Percentiles rank a stretch among this genome's conserved stretches.
Evolutionary conservation across 2,113 vertebrate species (phyloP).

Genomic region (Ovibos moschatus): DNA sequence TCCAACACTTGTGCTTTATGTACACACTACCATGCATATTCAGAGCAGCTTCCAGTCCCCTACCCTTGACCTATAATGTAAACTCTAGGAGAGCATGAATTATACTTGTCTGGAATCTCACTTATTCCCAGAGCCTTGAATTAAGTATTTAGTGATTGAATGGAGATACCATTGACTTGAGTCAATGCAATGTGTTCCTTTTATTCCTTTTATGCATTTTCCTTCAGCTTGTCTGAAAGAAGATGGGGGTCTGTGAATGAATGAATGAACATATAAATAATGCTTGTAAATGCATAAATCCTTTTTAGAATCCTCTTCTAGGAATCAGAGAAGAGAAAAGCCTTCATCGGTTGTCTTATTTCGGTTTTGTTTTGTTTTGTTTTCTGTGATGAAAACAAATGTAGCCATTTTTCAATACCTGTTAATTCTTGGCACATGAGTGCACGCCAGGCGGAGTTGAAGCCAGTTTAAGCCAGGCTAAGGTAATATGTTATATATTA

Average conservation of each 20-base stretch:
- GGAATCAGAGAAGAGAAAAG: background rate
- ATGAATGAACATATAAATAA: background rate
- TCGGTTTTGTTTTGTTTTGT: accelerated
- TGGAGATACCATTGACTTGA: background rate
- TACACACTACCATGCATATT: background rate
- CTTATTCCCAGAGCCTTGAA: background rate
- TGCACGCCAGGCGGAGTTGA: background rate
- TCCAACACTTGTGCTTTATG: background rate
- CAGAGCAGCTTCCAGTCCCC: background rate
- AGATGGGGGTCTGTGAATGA: background rate
- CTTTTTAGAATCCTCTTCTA: background rate
- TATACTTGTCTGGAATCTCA: background rate
- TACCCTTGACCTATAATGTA: background rate
- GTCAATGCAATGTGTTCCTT: background rate
- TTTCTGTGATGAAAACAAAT: background rate
- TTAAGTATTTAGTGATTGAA: background rate
- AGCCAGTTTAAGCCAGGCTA: background rate
- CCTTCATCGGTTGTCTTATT: background rate
- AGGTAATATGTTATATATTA: background rate
- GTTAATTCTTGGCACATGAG: background rate
- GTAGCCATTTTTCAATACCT: background rate
- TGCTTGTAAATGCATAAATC: background rate
- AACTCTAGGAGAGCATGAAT: background rate
- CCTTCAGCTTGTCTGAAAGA: background rate
- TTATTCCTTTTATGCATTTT: background rate